Base-by-base conservation (phyloP, 2,113 vertebrate species). In the Lampris incognitus region DNA sequence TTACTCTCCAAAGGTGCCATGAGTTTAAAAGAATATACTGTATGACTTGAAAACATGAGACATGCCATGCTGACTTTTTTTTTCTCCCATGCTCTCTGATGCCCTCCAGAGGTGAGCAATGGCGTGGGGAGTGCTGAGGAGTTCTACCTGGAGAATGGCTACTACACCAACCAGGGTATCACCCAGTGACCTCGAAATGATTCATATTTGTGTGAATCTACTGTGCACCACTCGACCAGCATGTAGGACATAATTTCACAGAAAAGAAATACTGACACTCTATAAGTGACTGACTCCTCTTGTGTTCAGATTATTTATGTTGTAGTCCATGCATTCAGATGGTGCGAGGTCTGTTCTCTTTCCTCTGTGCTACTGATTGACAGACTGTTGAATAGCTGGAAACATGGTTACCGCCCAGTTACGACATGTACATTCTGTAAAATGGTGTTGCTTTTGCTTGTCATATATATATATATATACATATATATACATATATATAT, bases 91-190 rank as follows among this genome's bases (percentile, higher is more conserved):
- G 36, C 38, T 24, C 5, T 80, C 5, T 87, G 79, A 13, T 40
- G 61, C 76, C 78, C 72, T 84, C 92, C 90, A 99, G 98, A 99
- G 93, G 96, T 98, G 88, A 95, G 96, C 79, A 96, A 92, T 0
- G 96, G 97, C 0, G 90, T 95, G 73, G 94, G 94, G 86, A 72
- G 90, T 68, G 92, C 92, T 0, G 97, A 99, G 0, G 97, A 97
- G 72, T 90, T 96, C 51, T 97, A 96, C 0, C 75, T 90, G 0
- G 97, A 97, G 74, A 96, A 95, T 0, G 95, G 95, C 63, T 94
- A 87, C 55, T 98, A 94, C n/a, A 88, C 93, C 85, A 96, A 95
- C 9, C 93, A 94, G 66, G 73, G 89, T 58, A 62, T 94, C 41
- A 83, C 87, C 40, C 93, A 95, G 48, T 83, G 89, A 94, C 66